A percentile compares a stretch with the other conserved stretches of the same genome.
Evolutionary conservation across 2,888 invertebrate species (phyloP).

Genomic region (Pediacus dermestoides): DNA sequence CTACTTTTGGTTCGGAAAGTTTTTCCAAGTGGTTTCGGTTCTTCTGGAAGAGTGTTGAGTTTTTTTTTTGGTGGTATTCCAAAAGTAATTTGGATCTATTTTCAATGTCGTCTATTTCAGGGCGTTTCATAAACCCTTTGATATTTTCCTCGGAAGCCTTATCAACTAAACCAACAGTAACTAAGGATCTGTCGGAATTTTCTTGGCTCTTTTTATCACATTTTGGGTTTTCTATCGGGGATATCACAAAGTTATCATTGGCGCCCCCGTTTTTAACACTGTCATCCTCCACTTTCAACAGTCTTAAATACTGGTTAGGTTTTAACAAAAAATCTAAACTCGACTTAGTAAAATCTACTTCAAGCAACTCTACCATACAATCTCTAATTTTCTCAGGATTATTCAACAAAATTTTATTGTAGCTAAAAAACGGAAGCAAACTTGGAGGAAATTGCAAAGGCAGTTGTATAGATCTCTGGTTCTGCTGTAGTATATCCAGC

Average conservation of each 20-base stretch:
- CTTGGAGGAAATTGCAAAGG: conserved; percentile 27
- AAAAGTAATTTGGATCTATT: no score
- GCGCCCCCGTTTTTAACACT: conserved; percentile 36
- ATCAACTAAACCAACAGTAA: conserved; percentile 15
- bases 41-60: conserved; percentile 6
- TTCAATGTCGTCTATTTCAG: no score
- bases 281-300: conserved; percentile 19
- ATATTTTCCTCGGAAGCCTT: conserved; percentile 10
- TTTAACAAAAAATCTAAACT: conserved; percentile 38
- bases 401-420: conserved; percentile 29
- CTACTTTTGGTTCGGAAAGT: conserved; percentile 5
- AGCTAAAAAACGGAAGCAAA: conserved; percentile 40
- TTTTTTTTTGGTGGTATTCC: conserved; percentile 6
- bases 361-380: conserved; percentile 21
- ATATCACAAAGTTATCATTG: conserved; percentile 34
- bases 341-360: conserved; percentile 31
- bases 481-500: conserved; percentile 27
- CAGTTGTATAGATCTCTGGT: conserved; percentile 18
- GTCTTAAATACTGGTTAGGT: conserved; percentile 33
- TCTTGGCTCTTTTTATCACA: conserved; percentile 3
- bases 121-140: no score
- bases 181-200: conserved; percentile 11
- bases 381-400: conserved; percentile 15
- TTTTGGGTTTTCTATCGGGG: conserved; percentile 14
- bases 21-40: conserved; percentile 12